These are phyloP conservation scores for Hypomesus transpacificus DNA, from an alignment of 2,113 vertebrate genomes.

Conservation along the genomic window DNA sequence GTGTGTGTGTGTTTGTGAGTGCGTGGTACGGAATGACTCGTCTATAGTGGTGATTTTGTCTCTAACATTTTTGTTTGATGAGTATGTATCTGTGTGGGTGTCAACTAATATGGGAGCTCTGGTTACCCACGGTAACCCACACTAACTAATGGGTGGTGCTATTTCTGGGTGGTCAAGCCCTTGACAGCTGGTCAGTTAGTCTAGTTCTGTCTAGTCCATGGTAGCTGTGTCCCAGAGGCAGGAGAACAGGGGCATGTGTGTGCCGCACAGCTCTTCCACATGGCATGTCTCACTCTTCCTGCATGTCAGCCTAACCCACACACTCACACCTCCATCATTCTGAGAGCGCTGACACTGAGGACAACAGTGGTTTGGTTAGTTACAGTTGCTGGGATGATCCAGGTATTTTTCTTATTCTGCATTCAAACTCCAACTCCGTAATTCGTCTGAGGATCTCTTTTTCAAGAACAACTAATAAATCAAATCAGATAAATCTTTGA, in stretches of 20 bases:
- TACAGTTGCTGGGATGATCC: no score
- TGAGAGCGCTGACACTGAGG: no score
- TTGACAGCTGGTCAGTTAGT: not conserved
- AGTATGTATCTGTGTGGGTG: constrained; percentile 21
- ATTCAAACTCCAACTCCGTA: no score
- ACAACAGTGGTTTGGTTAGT: no score
- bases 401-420: no score
- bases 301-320: constrained; percentile 1
- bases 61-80: not conserved
- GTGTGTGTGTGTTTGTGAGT: constrained; percentile 20
- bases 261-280: not conserved
- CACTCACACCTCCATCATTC: no score
- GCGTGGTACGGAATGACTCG: not conserved
- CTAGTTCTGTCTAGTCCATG: not conserved
- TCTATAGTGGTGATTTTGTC: not conserved
- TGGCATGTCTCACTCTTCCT: constrained; percentile 9
- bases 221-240: not conserved
- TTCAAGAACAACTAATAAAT: no score
- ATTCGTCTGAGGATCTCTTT: no score
- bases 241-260: not conserved
- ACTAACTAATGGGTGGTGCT: not conserved
- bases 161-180: not conserved
- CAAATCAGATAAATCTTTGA: no score
- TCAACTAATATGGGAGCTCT: not conserved
- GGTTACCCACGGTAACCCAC: not conserved